phyloP scores from a whole-genome alignment of 37 sponge, comb jelly and placozoan species.

The Diacarnus erythraeanus region DNA sequence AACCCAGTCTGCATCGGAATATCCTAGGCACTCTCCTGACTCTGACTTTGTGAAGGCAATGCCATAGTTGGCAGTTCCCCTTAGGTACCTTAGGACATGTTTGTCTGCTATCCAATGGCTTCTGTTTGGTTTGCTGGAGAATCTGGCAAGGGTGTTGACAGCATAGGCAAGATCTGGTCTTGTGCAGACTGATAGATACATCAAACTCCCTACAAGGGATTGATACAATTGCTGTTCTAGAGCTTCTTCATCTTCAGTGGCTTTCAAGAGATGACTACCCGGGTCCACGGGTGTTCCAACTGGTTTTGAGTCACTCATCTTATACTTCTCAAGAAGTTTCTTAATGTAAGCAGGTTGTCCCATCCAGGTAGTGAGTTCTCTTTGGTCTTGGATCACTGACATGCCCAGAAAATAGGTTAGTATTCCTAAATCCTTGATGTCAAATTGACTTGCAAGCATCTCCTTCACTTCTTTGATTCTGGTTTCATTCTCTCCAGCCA shows the following conservation, averaged over 20 bases:
- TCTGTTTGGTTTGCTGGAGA: slow-evolving; percentile 19
- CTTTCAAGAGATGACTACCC: slow-evolving; percentile 21
- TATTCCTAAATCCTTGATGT: slow-evolving; percentile 52
- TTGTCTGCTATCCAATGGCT: slow-evolving; percentile 35
- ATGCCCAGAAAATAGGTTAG: slow-evolving; percentile 38
- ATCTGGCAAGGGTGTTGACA: no score
- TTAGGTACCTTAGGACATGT: slow-evolving; percentile 38
- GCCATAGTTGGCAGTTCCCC: slow-evolving; percentile 27
- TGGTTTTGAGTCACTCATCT: slow-evolving; percentile 32
- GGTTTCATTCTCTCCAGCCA: slow-evolving; percentile 25
- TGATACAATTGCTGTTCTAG: slow-evolving; percentile 16
- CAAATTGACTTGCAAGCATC: slow-evolving; percentile 32
- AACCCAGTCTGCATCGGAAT: slow-evolving; percentile 46
- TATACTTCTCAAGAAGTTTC: slow-evolving; percentile 16
- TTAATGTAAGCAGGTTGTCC: slow-evolving; percentile 42
- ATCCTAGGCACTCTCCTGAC: neutral
- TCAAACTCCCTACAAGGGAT: slow-evolving; percentile 33
- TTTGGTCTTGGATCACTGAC: slow-evolving; percentile 24
- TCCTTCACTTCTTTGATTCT: slow-evolving; percentile 45
- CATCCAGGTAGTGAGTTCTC: slow-evolving; percentile 15
- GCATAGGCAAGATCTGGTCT: slow-evolving; percentile 46
- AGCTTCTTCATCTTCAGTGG: slow-evolving; percentile 6
- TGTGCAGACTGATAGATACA: slow-evolving; percentile 36
- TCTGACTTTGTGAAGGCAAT: slow-evolving; percentile 13
- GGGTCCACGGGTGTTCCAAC: slow-evolving; percentile 27